Base-by-base conservation (phyloP, 23 tunicate species). In the Oikopleura albicans region DNA sequence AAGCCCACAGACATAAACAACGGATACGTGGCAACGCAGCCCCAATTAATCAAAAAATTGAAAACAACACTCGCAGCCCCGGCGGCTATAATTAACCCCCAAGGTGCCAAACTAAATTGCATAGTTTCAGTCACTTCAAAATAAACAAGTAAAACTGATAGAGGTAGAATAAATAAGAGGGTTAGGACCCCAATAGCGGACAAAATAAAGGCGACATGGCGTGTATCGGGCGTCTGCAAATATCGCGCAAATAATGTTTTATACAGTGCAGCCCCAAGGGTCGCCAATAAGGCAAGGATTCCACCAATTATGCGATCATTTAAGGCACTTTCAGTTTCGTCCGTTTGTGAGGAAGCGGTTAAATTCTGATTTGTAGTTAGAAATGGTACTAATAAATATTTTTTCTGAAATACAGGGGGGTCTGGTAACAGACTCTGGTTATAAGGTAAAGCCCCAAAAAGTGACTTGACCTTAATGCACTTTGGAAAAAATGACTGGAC, bases 21-120 rank as follows among this genome's bases (percentile, higher is more conserved):
- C 0, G 98, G 98, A 63, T 88, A 94, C 0, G 98, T 94, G 88
- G 76, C 88, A 38, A 93, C 98, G 36, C 90, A 66, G 12, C 98
- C 98, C 39, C 90, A 94, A 75, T 94, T 94, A 39, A 94, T 88
- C 22, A 89, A 86, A 85, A 94, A 94, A 85, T 94, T 94, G 86
- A 94, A 89, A 22, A 49, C 63, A 22, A 49, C 63, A 22, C 63
- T 49, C 12, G 63, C 12, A 49, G 22, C 22, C 22, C 16, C 12
- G 16, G 22, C 12, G 22, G 16, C 22, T 12, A 49, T 49, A 49
- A 49, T 12, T 8, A 8, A 22, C 63, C 12, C 12, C 63, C 63
- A 49, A 12, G 63, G 63, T 8, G 22, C 12, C 22, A 22, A 49
- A 12, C 16, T 8, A 49, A 49, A 49, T 49, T 49, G 16, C 12